These are phyloP conservation scores for Watsonalla binaria DNA, from an alignment of 2,888 invertebrate species.

Conservation along the genomic window DNA sequence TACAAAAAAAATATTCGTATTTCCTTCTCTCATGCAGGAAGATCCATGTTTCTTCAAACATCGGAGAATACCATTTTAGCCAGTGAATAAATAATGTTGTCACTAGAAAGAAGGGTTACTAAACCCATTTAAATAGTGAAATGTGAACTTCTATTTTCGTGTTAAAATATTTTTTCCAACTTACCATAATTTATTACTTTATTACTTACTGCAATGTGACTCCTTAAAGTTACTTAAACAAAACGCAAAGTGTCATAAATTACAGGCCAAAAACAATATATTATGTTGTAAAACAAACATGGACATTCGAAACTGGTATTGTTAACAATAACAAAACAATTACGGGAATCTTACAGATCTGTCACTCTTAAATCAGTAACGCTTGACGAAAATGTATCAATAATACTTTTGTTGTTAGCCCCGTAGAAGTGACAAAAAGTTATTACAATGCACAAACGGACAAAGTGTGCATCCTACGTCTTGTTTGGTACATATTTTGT, in stretches of 20 bases:
- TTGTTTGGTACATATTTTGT: constrained; percentile 64
- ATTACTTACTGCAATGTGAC: background rate
- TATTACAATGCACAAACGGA: constrained; percentile 28
- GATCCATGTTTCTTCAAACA: too few species aligned
- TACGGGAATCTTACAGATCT: constrained; percentile 38
- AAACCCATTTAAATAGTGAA: too few species aligned
- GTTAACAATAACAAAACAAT: constrained; percentile 23
- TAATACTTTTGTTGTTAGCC: constrained; percentile 26
- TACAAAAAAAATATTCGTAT: too few species aligned
- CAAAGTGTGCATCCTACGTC: constrained; percentile 55
- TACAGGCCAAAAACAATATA: constrained; percentile 1
- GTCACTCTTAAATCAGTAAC: constrained; percentile 49
- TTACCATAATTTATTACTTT: background rate
- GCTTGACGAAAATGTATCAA: constrained; percentile 40
- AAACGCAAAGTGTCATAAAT: constrained; percentile 5
- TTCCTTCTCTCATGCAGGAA: too few species aligned
- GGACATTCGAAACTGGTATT: constrained; percentile 3
- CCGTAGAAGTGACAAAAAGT: constrained; percentile 24
- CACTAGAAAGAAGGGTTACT: background rate
- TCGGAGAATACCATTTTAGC: too few species aligned
- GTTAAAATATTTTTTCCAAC: background rate
- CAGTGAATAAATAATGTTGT: background rate
- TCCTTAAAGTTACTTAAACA: background rate
- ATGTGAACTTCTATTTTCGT: background rate
- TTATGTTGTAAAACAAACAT: constrained; percentile 5